phyloP scores from a whole-genome alignment of 2,888 invertebrate species.

The Pachliopta kotzebuea region DNA sequence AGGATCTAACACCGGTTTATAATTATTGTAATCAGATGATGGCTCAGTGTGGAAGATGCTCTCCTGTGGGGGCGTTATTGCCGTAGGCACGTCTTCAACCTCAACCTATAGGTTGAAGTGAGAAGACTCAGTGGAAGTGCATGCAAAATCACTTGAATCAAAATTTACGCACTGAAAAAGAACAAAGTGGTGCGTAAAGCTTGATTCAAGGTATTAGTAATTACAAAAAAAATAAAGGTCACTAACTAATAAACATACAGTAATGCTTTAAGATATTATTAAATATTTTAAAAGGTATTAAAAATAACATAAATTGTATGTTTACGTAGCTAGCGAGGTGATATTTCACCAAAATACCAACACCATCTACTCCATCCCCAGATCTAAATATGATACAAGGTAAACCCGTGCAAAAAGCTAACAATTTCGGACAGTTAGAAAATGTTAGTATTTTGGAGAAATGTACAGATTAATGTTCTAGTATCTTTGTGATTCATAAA shows the following conservation, averaged over 20 bases:
- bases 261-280: constrained; percentile 1
- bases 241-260: constrained; percentile 63
- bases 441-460: constrained; percentile 80
- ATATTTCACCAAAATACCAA: constrained; percentile 79
- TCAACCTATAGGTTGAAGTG: constrained; percentile 73
- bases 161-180: constrained; percentile 55
- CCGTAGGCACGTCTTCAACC: constrained; percentile 54
- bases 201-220: constrained; percentile 65
- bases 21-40: constrained; percentile 45
- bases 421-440: constrained; percentile 50
- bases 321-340: constrained; percentile 56
- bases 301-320: constrained; percentile 43
- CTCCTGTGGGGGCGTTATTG: constrained; percentile 38
- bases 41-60: constrained; percentile 43
- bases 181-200: constrained; percentile 56
- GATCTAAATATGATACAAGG: constrained; percentile 44
- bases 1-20: constrained; percentile 41
- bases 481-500: constrained; percentile 47
- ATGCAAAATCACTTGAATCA: constrained; percentile 70
- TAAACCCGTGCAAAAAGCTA: constrained; percentile 57
- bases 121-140: constrained; percentile 67
- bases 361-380: constrained; percentile 66
- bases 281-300: constrained; percentile 14
- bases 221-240: constrained; percentile 38
- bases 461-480: constrained; percentile 48